Evolutionary conservation across 2,113 vertebrate genomes (phyloP).

Genomic region (Esox niger): DNA sequence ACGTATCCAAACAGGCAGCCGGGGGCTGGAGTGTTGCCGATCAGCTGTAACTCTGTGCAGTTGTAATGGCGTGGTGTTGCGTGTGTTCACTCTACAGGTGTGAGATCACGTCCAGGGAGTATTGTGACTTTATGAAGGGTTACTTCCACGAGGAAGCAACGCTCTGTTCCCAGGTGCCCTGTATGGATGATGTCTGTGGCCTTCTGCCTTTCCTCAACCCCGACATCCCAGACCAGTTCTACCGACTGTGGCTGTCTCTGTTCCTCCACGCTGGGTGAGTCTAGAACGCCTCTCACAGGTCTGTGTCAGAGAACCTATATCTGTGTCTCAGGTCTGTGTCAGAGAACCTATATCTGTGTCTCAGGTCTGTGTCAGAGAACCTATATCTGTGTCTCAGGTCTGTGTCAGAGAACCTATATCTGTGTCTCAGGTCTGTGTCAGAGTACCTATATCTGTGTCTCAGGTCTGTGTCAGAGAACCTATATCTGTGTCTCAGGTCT

Average conservation of each 20-base stretch:
- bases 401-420: no score
- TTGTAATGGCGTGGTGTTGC: neutral
- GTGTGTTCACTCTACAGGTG: slow-evolving; percentile 73
- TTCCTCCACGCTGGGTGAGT: slow-evolving; percentile 93
- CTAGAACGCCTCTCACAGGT: no score
- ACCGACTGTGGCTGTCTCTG: slow-evolving; percentile 94
- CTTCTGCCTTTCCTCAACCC: slow-evolving; percentile 95
- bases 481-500: neutral
- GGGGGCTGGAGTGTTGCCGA: neutral
- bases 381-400: neutral
- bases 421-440: neutral
- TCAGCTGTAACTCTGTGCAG: neutral
- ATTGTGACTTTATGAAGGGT: slow-evolving; percentile 95
- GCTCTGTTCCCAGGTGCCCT: slow-evolving; percentile 96
- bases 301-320: no score
- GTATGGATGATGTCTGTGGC: slow-evolving; percentile 96
- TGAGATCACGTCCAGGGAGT: slow-evolving; percentile 97
- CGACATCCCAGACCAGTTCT: slow-evolving; percentile 96
- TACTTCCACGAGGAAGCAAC: slow-evolving; percentile 97
- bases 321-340: neutral
- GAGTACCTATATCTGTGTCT: slow-evolving; percentile 11
- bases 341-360: slow-evolving; percentile 11
- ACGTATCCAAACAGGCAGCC: no score
- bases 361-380: no score
- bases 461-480: no score